Percentiles rank a stretch among this genome's conserved stretches.
Conservation (phyloP, 2,113 vertebrate genomes). For the Phalacrocorax aristotelis region DNA sequence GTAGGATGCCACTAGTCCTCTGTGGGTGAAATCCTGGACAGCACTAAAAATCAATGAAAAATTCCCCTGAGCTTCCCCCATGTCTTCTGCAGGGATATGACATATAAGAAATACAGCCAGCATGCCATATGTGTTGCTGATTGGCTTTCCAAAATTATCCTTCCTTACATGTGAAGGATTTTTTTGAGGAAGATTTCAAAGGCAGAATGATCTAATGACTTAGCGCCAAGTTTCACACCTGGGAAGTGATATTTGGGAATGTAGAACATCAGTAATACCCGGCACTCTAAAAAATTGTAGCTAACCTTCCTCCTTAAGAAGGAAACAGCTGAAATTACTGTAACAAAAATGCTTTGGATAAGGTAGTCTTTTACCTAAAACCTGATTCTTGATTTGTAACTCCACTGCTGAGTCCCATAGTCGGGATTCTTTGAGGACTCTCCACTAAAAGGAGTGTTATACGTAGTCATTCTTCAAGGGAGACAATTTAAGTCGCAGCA, state of each 20-base stretch:
- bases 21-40: background rate
- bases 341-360: background rate
- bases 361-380: background rate
- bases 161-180: background rate
- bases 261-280: background rate
- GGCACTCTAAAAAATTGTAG: background rate
- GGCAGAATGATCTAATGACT: background rate
- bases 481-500: conserved; percentile 20
- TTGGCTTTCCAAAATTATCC: background rate
- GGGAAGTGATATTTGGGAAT: background rate
- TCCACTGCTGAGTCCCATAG: background rate
- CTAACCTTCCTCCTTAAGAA: background rate
- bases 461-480: conserved; percentile 7
- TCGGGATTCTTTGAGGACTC: conserved; percentile 29
- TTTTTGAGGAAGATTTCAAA: background rate
- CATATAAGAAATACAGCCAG: background rate
- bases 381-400: conserved; percentile 1
- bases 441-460: background rate
- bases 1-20: background rate
- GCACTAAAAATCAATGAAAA: background rate
- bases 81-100: background rate
- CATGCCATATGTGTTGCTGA: background rate
- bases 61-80: background rate
- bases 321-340: background rate
- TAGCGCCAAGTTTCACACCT: background rate